Conservation (phyloP, 92 coral and sea anemone species). For the Metridium senile region DNA sequence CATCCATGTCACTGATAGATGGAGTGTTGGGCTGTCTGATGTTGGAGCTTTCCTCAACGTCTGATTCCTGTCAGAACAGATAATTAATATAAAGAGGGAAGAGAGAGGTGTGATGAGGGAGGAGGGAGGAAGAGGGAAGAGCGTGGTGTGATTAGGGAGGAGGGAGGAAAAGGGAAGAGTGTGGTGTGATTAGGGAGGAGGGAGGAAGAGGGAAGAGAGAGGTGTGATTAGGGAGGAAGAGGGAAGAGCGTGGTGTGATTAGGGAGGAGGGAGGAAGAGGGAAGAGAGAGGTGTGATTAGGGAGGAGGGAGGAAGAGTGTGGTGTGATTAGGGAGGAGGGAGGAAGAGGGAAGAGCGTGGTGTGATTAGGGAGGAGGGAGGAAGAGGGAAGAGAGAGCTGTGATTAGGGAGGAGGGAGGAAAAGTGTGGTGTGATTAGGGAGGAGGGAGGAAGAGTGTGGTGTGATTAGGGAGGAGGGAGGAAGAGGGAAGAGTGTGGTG, state of each 20-base stretch:
- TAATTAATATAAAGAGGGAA: background rate
- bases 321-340: background rate
- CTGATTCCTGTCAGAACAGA: slow-evolving; percentile 72
- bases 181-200: too few relatives aligned
- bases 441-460: background rate
- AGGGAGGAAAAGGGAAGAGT: background rate
- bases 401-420: background rate
- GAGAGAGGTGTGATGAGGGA: background rate
- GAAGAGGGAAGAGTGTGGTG: background rate
- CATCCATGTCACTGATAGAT: slow-evolving; percentile 83
- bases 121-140: background rate
- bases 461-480: background rate
- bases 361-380: background rate
- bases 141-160: background rate
- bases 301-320: background rate
- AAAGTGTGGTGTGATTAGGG: too few relatives aligned
- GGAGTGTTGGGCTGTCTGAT: slow-evolving; percentile 67
- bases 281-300: background rate
- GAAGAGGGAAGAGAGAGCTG: background rate
- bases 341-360: background rate
- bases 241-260: background rate
- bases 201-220: background rate
- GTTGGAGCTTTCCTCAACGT: slow-evolving; percentile 81
- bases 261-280: background rate
- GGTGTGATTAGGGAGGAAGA: background rate